phyloP scores from a whole-genome alignment of 1,140 invertebrate genomes.

The Eumeta japonica region DNA sequence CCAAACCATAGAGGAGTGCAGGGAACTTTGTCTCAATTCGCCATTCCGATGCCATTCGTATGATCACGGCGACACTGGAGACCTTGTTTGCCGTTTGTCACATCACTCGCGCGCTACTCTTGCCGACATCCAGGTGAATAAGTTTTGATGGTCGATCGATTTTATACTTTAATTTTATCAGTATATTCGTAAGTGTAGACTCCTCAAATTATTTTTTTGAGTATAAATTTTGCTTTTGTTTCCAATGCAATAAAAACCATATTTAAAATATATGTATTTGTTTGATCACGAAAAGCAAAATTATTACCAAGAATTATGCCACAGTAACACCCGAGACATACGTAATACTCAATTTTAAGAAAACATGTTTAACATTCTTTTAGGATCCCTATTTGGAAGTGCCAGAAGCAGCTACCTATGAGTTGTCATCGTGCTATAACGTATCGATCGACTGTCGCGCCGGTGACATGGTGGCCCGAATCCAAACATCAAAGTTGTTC shows the following conservation, averaged over 20 bases:
- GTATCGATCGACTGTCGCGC: conserved; percentile 89
- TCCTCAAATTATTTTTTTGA: too few relatives aligned
- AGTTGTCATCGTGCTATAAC: conserved; percentile 92
- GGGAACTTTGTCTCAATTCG: conserved; percentile 84
- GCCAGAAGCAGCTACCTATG: conserved; percentile 85
- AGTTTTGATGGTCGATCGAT: too few relatives aligned
- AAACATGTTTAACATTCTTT: conserved; percentile 11
- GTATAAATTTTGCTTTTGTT: too few relatives aligned
- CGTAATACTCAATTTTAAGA: too few relatives aligned
- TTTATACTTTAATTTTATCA: too few relatives aligned
- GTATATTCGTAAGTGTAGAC: too few relatives aligned
- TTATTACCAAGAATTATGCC: too few relatives aligned
- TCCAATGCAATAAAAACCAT: too few relatives aligned
- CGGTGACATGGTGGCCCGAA: conserved; percentile 88
- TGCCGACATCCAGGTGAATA: conserved; percentile 80
- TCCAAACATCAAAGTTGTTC: conserved; percentile 89
- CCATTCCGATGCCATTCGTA: conserved; percentile 88
- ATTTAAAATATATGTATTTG: too few relatives aligned
- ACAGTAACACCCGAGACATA: too few relatives aligned
- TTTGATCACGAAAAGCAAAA: too few relatives aligned
- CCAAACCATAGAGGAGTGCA: conserved; percentile 80
- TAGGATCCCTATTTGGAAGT: conserved; percentile 88
- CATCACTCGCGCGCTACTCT: conserved; percentile 88
- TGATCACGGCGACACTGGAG: conserved; percentile 89
- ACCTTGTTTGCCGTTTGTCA: conserved; percentile 87